Conservation (phyloP, 2,113 vertebrate genomes). For the Balaeniceps rex region DNA sequence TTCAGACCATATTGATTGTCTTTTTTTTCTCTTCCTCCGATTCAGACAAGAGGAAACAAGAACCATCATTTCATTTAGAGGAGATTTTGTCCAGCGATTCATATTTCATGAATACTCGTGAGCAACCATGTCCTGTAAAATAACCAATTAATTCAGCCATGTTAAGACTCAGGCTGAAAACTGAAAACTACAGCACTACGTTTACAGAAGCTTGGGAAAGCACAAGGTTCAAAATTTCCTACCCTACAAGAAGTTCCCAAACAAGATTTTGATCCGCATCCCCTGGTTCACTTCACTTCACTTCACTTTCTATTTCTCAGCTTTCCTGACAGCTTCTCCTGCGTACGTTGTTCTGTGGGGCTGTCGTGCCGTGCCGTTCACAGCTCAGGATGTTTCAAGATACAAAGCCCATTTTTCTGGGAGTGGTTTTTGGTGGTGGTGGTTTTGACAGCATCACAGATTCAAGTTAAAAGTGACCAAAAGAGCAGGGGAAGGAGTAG, state of each 20-base stretch:
- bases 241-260: not conserved
- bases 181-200: not conserved
- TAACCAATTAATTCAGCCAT: conserved; percentile 48
- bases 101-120: conserved; percentile 57
- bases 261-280: not conserved
- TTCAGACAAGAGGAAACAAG: conserved; percentile 45
- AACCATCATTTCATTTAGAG: conserved; percentile 57
- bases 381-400: not conserved
- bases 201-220: not conserved
- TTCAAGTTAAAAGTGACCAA: not conserved
- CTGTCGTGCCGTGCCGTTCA: not conserved
- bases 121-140: conserved; percentile 36
- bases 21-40: not conserved
- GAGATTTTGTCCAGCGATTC: conserved; percentile 40
- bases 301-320: not conserved
- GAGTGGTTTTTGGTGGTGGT: not conserved
- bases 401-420: not conserved
- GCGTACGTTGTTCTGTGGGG: not conserved
- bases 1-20: conserved; percentile 52
- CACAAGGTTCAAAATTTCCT: not conserved
- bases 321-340: conserved; percentile 24
- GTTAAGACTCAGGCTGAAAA: not conserved
- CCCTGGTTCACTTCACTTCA: not conserved
- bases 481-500: not conserved
- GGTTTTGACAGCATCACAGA: not conserved